Evolutionary conservation across 2,113 vertebrate genomes (phyloP).

Genomic region (Scalopus aquaticus): DNA sequence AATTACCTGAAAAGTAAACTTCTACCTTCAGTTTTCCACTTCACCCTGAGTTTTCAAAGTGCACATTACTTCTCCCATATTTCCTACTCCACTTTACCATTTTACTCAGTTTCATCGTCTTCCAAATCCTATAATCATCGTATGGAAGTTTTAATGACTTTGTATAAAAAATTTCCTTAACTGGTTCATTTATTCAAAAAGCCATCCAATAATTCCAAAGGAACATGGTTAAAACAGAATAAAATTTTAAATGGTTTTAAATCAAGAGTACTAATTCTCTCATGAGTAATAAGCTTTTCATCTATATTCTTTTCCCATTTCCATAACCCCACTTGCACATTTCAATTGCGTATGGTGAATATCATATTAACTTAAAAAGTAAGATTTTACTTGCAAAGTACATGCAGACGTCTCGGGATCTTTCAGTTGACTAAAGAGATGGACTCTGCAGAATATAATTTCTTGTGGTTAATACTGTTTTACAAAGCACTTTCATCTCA

Average conservation of each 20-base stretch:
- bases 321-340: background rate
- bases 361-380: constrained; percentile 18
- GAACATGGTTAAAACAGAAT: background rate
- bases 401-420: background rate
- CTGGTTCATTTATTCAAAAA: background rate
- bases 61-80: background rate
- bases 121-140: background rate
- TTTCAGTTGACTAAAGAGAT: background rate
- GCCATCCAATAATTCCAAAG: constrained; percentile 18
- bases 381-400: constrained; percentile 38
- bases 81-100: constrained; percentile 35
- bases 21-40: background rate
- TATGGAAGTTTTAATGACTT: background rate
- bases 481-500: background rate
- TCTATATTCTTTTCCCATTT: background rate
- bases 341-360: background rate
- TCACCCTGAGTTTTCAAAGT: constrained; percentile 31
- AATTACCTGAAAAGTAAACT: constrained; percentile 30
- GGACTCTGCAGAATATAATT: background rate
- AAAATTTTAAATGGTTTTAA: constrained; percentile 29
- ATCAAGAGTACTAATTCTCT: background rate
- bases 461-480: background rate
- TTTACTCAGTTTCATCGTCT: constrained; percentile 15
- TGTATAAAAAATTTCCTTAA: constrained; percentile 15
- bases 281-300: background rate